A percentile compares a stretch with the other conserved stretches of the same genome.
These are phyloP conservation scores for Hemibagrus wyckioides DNA, from an alignment of 2,113 vertebrate species.

Conservation along the genomic window DNA sequence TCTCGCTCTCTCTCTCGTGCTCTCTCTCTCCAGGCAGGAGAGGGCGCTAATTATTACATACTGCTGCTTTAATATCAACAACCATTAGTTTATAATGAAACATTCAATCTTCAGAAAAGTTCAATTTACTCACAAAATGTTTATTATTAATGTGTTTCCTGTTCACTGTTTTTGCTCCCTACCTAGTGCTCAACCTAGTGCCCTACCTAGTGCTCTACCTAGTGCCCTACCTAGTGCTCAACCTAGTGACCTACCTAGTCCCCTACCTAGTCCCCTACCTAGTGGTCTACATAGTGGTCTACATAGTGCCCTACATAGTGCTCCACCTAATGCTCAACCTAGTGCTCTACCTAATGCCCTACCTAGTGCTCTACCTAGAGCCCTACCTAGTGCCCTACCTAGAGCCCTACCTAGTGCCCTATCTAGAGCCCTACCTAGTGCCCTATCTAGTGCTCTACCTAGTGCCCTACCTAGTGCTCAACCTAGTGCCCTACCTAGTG, in stretches of 20 bases:
- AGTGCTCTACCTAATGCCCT: too few species aligned
- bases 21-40: not conserved
- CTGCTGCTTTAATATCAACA: not conserved
- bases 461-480: not conserved
- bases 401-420: not conserved
- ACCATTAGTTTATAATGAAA: not conserved
- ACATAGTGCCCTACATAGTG: too few species aligned
- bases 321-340: too few species aligned
- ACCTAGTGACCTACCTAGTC: too few species aligned
- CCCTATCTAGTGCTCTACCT: too few species aligned
- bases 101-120: not conserved
- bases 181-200: not conserved
- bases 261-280: too few species aligned
- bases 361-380: too few species aligned
- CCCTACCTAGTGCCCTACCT: not conserved
- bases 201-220: not conserved
- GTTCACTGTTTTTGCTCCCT: not conserved
- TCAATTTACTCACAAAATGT: not conserved
- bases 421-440: not conserved
- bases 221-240: too few species aligned
- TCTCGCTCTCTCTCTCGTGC: too few species aligned
- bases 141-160: not conserved
- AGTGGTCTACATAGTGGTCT: too few species aligned
- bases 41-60: not conserved
- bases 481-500: not conserved